Evolutionary conservation across 1,140 invertebrate species (phyloP).

Genomic region (Nylanderia fulva): DNA sequence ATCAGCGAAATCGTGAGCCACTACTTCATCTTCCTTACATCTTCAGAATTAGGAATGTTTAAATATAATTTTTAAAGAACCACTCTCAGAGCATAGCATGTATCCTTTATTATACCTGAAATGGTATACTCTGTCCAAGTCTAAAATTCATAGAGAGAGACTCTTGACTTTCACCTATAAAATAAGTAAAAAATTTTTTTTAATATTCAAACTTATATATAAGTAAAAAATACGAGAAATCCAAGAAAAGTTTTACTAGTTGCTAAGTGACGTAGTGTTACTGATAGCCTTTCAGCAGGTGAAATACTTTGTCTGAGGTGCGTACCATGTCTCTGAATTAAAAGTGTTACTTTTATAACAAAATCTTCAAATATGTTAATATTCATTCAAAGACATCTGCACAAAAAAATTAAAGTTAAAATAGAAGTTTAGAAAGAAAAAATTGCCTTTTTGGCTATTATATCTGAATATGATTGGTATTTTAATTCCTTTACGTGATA

Average conservation of each 20-base stretch:
- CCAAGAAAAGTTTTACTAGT: not conserved
- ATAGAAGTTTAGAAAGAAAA: no score
- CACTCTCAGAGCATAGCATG: not conserved
- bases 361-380: not conserved
- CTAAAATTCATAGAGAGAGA: conserved; percentile 2
- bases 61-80: not conserved
- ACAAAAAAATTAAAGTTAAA: not conserved
- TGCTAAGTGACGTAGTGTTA: not conserved
- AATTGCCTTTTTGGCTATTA: no score
- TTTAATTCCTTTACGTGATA: no score
- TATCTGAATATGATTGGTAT: no score
- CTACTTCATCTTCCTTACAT: not conserved
- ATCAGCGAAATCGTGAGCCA: not conserved
- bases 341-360: not conserved
- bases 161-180: not conserved
- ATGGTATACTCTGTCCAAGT: not conserved
- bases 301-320: not conserved
- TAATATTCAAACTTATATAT: not conserved
- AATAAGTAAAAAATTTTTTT: conserved; percentile 4
- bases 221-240: not conserved
- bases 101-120: not conserved
- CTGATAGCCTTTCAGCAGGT: not conserved
- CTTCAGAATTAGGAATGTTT: conserved; percentile 10
- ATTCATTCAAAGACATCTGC: conserved; percentile 10
- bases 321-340: not conserved